Evolutionary conservation across 2,888 invertebrate genomes (phyloP), one percentile per base, ranked within the genome.

Genomic region (Argyresthia goedartella): DNA sequence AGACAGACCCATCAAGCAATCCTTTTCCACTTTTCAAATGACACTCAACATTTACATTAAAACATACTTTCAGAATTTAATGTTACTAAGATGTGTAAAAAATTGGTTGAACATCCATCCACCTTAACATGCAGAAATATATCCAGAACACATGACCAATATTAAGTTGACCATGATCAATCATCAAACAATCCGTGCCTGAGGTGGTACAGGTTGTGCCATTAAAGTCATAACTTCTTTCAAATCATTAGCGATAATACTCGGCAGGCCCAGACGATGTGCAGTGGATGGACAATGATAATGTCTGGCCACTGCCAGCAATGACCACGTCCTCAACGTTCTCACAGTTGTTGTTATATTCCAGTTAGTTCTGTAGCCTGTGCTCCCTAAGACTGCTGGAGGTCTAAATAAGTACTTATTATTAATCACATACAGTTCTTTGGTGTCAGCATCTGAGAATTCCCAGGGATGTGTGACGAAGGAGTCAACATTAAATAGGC

Each of bases 401-500:
- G 84, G 88, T 60, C 87, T 67, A 69, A 88, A 88, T 49, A 89
- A 69, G 51, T 72, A 58, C 58, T 81, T 71, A 62, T 89, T 78
- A 55, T 88, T 88, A 0, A 92, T 88, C 8, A 89, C 87, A 71
- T 69, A 85, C 42, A 89, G 86, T 62, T 94, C 94, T 49, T 89
- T 89, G 0, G 93, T 93, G 0, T 86, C 73, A 0, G 88, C 76
- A 68, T 95, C 94, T 1, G 91, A 82, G 66, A 95, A 95, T 56
- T 95, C 90, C 95, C 96, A 96, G 0, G 94, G 94, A 77, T 96
- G 96, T 0, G 92, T 91, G 11, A 91, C 89, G 69, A 86, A 96
- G 0, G 96, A 93, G 62, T 93, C 92, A 0, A 95, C 88, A 62
- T 92, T 91, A 51, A 89, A 80, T 62, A 73, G 88, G 4, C 85